phyloP scores from a whole-genome alignment of 1,140 invertebrate genomes.

The Cecropterus lyciades region DNA sequence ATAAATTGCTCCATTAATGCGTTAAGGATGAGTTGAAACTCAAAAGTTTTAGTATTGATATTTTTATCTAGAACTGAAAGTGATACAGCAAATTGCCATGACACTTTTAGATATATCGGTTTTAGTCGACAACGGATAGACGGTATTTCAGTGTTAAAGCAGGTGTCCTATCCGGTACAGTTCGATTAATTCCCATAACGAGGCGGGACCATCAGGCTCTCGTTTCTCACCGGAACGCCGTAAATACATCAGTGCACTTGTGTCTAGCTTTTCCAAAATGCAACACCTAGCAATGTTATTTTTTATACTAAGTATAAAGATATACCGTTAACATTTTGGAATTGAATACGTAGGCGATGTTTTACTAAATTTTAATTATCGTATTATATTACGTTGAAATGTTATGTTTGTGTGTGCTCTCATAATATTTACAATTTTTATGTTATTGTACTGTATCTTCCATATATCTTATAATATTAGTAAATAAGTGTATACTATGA shows the following conservation, averaged over 20 bases:
- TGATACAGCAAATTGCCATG: constrained; percentile 1
- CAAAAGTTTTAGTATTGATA: background rate
- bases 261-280: background rate
- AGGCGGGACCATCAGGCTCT: constrained; percentile 80
- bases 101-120: constrained; percentile 7
- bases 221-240: constrained; percentile 77
- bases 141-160: constrained; percentile 67
- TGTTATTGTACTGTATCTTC: too few relatives aligned
- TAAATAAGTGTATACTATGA: too few relatives aligned
- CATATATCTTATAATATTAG: too few relatives aligned
- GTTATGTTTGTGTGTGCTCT: too few relatives aligned
- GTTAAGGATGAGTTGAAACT: background rate
- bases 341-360: too few relatives aligned
- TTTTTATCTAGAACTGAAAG: background rate
- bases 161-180: constrained; percentile 73
- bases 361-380: too few relatives aligned
- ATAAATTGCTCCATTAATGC: too few relatives aligned
- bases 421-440: too few relatives aligned
- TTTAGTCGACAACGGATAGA: constrained; percentile 11
- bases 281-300: background rate
- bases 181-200: constrained; percentile 84
- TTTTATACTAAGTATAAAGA: background rate
- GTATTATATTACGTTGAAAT: too few relatives aligned
- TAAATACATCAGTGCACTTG: constrained; percentile 74
- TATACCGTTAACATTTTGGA: too few relatives aligned